These are phyloP conservation scores for Trichogramma evanescens DNA, from an alignment of 2,888 invertebrate species.

Conservation along the genomic window DNA sequence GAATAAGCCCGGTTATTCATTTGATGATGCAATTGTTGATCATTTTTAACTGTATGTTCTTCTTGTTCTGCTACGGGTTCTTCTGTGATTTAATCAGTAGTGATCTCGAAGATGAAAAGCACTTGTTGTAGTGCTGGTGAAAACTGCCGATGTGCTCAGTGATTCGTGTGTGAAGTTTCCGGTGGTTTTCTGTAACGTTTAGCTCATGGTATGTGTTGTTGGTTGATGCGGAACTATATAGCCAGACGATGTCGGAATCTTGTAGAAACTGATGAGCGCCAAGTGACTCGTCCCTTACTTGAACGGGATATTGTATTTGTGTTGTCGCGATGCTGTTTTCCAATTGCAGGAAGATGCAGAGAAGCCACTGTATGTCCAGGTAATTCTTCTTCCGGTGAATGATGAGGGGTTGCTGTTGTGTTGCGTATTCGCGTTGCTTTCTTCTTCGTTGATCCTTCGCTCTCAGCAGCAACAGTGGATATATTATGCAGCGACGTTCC, in stretches of 20 bases:
- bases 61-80: constrained; percentile 6
- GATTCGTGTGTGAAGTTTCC: constrained; percentile 1
- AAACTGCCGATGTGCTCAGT: not conserved
- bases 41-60: not conserved
- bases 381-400: not conserved
- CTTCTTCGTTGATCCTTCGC: constrained; percentile 18
- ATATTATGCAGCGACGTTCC: constrained; percentile 14
- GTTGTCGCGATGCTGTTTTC: not conserved
- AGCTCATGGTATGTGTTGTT: not conserved
- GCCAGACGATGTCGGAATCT: constrained; percentile 2
- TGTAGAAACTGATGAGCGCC: not conserved
- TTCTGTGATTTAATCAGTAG: not conserved
- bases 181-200: not conserved
- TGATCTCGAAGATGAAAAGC: not conserved
- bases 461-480: constrained; percentile 14
- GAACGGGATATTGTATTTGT: not conserved
- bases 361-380: constrained; percentile 1
- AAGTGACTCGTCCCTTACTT: not conserved
- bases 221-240: not conserved
- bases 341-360: not conserved
- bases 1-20: not conserved
- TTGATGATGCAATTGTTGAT: not conserved
- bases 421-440: constrained; percentile 1
- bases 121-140: not conserved
- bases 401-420: not conserved